Evolutionary conservation across 2,888 invertebrate species (phyloP).

Genomic region (Lucinisca nassula): DNA sequence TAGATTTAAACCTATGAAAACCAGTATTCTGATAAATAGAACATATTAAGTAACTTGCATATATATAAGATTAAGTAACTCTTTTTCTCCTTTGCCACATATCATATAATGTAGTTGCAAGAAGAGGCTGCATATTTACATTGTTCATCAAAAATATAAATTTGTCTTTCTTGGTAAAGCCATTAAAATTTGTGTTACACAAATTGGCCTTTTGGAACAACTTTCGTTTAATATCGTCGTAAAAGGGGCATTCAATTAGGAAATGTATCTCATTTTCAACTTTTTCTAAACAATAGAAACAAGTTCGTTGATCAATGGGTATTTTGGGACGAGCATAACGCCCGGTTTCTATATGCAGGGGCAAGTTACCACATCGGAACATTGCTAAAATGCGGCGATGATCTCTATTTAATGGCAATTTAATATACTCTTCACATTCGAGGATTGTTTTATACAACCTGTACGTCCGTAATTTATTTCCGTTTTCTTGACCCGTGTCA

Average conservation of each 20-base stretch:
- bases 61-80: no score
- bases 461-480: background rate
- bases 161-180: background rate
- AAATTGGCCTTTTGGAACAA: background rate
- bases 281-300: background rate
- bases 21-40: no score
- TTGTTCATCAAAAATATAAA: conserved; percentile 3
- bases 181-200: background rate
- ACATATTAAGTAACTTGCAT: no score
- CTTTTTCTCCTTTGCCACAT: conserved; percentile 1
- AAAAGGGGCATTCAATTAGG: background rate
- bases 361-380: conserved; percentile 1
- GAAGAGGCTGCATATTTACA: background rate
- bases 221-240: background rate
- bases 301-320: background rate
- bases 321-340: background rate
- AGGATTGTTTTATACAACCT: background rate
- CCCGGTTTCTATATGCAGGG: background rate
- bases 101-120: background rate
- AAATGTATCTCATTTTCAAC: background rate
- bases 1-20: no score
- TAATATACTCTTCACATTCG: background rate
- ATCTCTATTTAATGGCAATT: background rate
- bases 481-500: background rate
- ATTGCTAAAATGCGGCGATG: conserved; percentile 2